These are phyloP conservation scores for Archilochus colubris DNA, from an alignment of 2,113 vertebrate genomes.

Conservation along the genomic window DNA sequence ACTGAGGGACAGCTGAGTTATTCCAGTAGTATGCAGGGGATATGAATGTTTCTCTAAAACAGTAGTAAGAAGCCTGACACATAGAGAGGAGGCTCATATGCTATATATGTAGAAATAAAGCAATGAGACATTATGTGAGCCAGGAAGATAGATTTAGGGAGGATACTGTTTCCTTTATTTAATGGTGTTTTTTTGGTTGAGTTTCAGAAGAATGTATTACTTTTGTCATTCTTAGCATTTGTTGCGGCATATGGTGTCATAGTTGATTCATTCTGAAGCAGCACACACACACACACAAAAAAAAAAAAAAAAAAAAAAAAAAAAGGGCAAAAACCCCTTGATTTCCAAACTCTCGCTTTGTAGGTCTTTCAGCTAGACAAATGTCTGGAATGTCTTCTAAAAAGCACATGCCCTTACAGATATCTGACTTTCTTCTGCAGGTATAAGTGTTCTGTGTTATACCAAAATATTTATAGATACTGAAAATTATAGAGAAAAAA, in stretches of 20 bases:
- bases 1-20: not conserved
- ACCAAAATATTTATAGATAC: constrained; percentile 14
- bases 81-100: not conserved
- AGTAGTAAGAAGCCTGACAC: not conserved
- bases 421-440: not conserved
- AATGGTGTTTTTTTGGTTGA: not conserved
- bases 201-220: not conserved
- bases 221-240: not conserved
- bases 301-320: not conserved
- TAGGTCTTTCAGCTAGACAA: not conserved
- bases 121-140: not conserved
- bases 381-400: not conserved
- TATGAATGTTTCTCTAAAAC: not conserved
- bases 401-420: not conserved
- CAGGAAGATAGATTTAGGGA: not conserved
- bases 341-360: not conserved
- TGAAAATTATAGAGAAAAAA: constrained; percentile 2
- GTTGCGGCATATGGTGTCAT: constrained; percentile 19
- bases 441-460: not conserved
- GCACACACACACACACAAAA: not conserved
- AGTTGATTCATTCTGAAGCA: constrained; percentile 25
- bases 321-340: not conserved
- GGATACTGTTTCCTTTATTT: not conserved
- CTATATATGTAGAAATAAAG: not conserved
- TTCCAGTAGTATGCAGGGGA: not conserved